Conservation (phyloP, 2,113 vertebrate species). For the Channa argus region DNA sequence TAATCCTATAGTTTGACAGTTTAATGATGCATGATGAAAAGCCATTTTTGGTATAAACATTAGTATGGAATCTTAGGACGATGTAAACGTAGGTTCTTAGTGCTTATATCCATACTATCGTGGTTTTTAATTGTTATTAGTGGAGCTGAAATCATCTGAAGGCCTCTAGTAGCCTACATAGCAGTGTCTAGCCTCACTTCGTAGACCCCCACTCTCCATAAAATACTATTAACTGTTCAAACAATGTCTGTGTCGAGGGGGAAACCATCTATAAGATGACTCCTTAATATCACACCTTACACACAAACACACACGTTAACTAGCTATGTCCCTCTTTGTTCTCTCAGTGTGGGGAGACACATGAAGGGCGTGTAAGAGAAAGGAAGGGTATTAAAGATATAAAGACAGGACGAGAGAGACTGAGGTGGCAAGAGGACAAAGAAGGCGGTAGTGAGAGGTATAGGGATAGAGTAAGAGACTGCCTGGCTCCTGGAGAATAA, state of each 20-base stretch:
- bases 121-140: not conserved
- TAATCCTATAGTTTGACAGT: too few species aligned
- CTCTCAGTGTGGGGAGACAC: conserved; percentile 35
- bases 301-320: conserved; percentile 34
- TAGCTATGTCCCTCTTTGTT: conserved; percentile 62
- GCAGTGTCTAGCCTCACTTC: not conserved
- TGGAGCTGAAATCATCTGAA: not conserved
- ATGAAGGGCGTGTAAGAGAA: conserved; percentile 37
- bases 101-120: not conserved
- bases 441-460: conserved; percentile 43
- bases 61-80: not conserved
- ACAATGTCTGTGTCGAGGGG: conserved; percentile 13
- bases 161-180: not conserved
- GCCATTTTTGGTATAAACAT: too few species aligned
- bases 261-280: conserved; percentile 18
- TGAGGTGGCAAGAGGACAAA: conserved; percentile 43
- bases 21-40: too few species aligned
- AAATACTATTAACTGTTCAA: conserved; percentile 9
- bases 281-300: not conserved
- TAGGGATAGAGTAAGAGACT: conserved; percentile 46
- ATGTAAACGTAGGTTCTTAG: not conserved
- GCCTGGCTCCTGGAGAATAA: conserved; percentile 55
- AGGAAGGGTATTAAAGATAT: conserved; percentile 41
- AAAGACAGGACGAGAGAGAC: conserved; percentile 38
- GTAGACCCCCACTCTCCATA: not conserved